Evolutionary conservation across 2,113 vertebrate genomes (phyloP).

Genomic region (Lamprologus tigripictilis): DNA sequence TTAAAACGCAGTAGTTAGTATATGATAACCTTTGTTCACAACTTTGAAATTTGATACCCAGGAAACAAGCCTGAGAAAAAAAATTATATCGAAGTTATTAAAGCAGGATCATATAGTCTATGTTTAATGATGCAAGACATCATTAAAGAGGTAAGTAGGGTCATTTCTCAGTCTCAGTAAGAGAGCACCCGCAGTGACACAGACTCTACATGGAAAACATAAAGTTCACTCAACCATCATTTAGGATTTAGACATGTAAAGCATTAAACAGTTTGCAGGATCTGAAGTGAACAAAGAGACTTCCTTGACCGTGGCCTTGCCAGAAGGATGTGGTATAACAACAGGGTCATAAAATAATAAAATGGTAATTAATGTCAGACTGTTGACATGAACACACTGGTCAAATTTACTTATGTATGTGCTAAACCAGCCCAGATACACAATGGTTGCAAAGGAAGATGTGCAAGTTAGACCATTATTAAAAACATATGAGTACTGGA

Average conservation of each 20-base stretch:
- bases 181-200: not conserved
- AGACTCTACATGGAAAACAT: not conserved
- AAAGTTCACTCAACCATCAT: not conserved
- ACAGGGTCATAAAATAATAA: not conserved
- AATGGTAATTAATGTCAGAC: not conserved
- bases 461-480: fast-evolving
- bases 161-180: not conserved
- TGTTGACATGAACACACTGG: not conserved
- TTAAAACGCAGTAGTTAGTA: too few relatives aligned
- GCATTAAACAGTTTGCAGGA: not conserved
- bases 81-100: not conserved
- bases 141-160: not conserved
- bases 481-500: fast-evolving
- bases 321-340: not conserved
- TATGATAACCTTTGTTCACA: not conserved
- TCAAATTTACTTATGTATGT: fast-evolving
- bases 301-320: not conserved
- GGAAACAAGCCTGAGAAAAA: not conserved
- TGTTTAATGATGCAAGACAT: not conserved
- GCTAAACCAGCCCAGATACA: not conserved
- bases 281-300: not conserved
- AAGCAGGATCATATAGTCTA: not conserved
- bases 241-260: not conserved
- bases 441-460: not conserved
- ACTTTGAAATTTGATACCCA: not conserved